Evolutionary conservation across 2,888 invertebrate species (phyloP), one percentile per base, ranked within the genome.

Genomic region (Trachelus troglodyta): DNA sequence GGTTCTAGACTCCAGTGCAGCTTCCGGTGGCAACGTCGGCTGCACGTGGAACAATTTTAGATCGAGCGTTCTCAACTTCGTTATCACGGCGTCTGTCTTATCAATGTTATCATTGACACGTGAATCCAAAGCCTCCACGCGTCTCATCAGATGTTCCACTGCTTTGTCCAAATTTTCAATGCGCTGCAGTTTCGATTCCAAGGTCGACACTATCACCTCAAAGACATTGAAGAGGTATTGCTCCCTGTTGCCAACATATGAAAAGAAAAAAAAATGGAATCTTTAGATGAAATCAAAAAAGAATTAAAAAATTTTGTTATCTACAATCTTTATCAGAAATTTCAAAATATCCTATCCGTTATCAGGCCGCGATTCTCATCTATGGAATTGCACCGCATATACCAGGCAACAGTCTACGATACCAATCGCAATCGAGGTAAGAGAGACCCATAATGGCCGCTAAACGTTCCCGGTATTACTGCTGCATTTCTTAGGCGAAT

Each of bases 141-240:
- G 93, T 84, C 96, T 93, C 96, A 97, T 97, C 79, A 97, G 92
- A 89, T 97, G 96, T 89, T 97, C 97, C 2, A 97, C 96, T 0
- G 97, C 97, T 91, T 96, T 96, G 91, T 97, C 97, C 79, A 97
- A 92, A 90, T 97, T 97, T 89, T 97, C 97, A 89, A 97, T 97
- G 85, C 97, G 93, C 90, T 97, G 96, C 23, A 97, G 93, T 92
- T 97, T 97, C 9, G 96, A 96, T 91, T 97, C 97, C 85, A 97
- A 92, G 35, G 97, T 97, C 85, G 97, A 96, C 79, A 97, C 97
- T 84, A 98, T 97, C 77, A 97, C 96, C 92, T 97, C 97, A 92
- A 97, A 97, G 77, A 97, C 96, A 91, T 96, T 96, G 92, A 97
- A 95, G 82, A 97, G 94, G 91, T 97, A 97, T 91, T 97, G 96